Conservation (phyloP, 2,797 vertebrate species). For the Picus viridis region DNA sequence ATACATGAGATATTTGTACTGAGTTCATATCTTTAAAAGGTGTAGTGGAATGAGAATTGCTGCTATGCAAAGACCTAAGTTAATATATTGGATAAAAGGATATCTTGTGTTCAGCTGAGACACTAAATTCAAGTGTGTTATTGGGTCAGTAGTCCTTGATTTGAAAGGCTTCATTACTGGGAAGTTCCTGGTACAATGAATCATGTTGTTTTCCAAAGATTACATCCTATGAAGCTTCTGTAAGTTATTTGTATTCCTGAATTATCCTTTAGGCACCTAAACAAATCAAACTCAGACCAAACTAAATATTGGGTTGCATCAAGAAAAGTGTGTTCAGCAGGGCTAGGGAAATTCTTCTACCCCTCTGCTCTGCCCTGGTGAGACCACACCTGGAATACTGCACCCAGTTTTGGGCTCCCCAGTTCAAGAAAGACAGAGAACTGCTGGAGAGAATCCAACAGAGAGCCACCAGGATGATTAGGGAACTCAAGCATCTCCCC, state of each 20-base stretch:
- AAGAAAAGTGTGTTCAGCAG: no score
- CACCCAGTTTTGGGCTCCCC: no score
- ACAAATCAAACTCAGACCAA: slow-evolving; percentile 17
- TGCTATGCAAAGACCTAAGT: slow-evolving; percentile 64
- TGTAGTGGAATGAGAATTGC: slow-evolving; percentile 56
- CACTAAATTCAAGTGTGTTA: slow-evolving; percentile 57
- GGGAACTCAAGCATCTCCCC: no score
- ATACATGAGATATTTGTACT: not conserved
- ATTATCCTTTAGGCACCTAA: slow-evolving; percentile 25
- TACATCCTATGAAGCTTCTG: slow-evolving; percentile 23
- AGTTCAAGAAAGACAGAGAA: no score
- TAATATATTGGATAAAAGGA: slow-evolving; percentile 33
- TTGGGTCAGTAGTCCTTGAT: slow-evolving; percentile 41
- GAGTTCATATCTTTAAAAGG: slow-evolving; percentile 37
- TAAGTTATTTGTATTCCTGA: slow-evolving; percentile 42
- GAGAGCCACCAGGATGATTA: no score
- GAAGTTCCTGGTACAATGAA: slow-evolving; percentile 41
- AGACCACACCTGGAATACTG: no score
- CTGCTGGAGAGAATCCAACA: no score
- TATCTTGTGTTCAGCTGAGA: slow-evolving; percentile 51
- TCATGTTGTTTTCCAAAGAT: not conserved
- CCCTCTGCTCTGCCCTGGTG: no score
- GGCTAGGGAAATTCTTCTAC: no score
- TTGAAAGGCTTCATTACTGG: slow-evolving; percentile 72
- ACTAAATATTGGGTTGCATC: not conserved